phyloP scores from a whole-genome alignment of 2,113 vertebrate species.

The Crypturellus undulatus region DNA sequence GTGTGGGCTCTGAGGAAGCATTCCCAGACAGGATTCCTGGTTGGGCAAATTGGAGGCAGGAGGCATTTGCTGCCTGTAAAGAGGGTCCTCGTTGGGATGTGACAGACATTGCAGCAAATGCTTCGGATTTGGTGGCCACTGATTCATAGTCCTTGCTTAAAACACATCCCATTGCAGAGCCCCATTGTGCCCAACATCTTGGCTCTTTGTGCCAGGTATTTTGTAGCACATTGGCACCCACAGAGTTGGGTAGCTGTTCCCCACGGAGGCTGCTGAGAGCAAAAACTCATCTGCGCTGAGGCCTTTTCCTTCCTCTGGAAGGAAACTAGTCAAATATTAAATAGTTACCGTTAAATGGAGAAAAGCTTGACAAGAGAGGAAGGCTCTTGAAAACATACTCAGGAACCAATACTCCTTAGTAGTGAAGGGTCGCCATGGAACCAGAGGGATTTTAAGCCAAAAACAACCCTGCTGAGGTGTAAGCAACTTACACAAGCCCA shows the following conservation, averaged over 20 bases:
- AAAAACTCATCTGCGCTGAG: fast-evolving
- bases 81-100: fast-evolving
- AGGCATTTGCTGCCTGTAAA: fast-evolving
- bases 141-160: fast-evolving
- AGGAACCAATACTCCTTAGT: background rate
- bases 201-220: fast-evolving
- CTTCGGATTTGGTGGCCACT: fast-evolving
- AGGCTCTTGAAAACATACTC: background rate
- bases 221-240: fast-evolving
- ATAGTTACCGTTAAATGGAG: background rate
- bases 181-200: fast-evolving
- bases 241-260: fast-evolving
- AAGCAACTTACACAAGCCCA: background rate
- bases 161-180: background rate
- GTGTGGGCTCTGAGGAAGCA: background rate
- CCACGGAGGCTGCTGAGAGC: background rate
- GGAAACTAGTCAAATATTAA: background rate
- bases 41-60: background rate
- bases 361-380: background rate
- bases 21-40: background rate
- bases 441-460: background rate
- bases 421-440: background rate
- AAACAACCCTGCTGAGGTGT: background rate
- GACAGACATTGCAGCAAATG: background rate
- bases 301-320: background rate